Evolutionary conservation across 2,888 invertebrate genomes (phyloP), one percentile per base, ranked within the genome.

Genomic region (Hartigia nigra): DNA sequence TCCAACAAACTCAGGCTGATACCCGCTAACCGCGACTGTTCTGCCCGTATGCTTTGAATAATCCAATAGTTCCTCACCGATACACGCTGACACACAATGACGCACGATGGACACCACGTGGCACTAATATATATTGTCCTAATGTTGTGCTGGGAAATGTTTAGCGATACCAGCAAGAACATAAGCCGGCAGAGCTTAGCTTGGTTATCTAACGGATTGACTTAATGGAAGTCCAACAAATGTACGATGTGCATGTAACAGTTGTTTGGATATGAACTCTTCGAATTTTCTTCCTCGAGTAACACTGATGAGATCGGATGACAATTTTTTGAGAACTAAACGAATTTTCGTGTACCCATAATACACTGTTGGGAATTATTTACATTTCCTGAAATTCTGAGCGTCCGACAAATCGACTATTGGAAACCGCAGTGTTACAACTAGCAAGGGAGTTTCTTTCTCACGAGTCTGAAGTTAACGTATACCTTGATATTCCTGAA

Each of bases 1-100:
- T 91, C 90, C 91, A 88, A 91, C 90, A 91, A 91, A 91, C 90
- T 89, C 87, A 82, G 84, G 87, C 85, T 74, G 90, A 90, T 90
- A 87, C 90, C 91, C 86, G 89, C 89, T 90, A 91, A 91, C 90
- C 90, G 90, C 90, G 81, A 81, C 81, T 81, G 76, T 79, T 69
- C 82, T 82, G 83, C 84, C 84, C 83, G 85, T 84, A 84, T 84
- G 84, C 82, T 82, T 87, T 86, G 87, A 89, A 90, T 91, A 91
- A 91, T 91, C 91, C 91, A 91, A 91, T 91, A 91, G 90, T 89
- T 90, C 84, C 85, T 82, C 84, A 81, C 72, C 32, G 72, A 72
- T 34, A 34, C 32, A 9, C 72, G 72, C 12, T 31, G 72, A 14
- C 72, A 55, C 55, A 82, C 78, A 79, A 75, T 78, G 77, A 81